Evolutionary conservation across 2,888 invertebrate genomes (phyloP).

Genomic region (Zaprionus bogoriensis): DNA sequence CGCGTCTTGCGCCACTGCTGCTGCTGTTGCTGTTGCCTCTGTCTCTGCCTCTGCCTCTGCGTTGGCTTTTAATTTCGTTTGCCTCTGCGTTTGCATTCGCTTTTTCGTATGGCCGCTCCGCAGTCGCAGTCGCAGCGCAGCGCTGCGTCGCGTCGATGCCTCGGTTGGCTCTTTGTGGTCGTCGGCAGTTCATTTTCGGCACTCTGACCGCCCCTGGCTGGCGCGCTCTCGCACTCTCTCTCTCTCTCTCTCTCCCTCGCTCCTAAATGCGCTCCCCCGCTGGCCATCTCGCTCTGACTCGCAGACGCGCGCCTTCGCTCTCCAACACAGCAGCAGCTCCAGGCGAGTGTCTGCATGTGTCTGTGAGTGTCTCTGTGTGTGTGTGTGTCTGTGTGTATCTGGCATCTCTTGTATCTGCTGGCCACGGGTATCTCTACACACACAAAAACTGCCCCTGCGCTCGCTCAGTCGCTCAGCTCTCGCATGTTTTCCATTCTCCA

Average conservation of each 20-base stretch:
- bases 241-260: slow-evolving; percentile 10
- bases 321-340: slow-evolving; percentile 19
- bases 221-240: slow-evolving; percentile 20
- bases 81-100: slow-evolving; percentile 42
- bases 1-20: slow-evolving; percentile 4
- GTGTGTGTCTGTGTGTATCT: slow-evolving; percentile 43
- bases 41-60: slow-evolving; percentile 22
- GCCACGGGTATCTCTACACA: slow-evolving; percentile 41
- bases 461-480: slow-evolving; percentile 25
- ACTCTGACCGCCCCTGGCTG: slow-evolving; percentile 38
- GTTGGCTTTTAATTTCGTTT: slow-evolving; percentile 48
- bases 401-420: slow-evolving; percentile 60
- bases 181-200: slow-evolving; percentile 43
- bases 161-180: slow-evolving; percentile 48
- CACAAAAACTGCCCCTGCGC: slow-evolving; percentile 53
- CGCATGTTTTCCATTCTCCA: slow-evolving; percentile 50
- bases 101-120: slow-evolving; percentile 15
- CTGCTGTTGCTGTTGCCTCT: slow-evolving; percentile 35
- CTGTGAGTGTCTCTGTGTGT: slow-evolving; percentile 19
- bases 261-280: slow-evolving; percentile 20
- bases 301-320: slow-evolving; percentile 30
- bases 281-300: slow-evolving; percentile 33
- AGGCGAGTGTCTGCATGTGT: background rate
- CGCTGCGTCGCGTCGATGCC: slow-evolving; percentile 29
- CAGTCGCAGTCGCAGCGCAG: background rate